Percentiles rank a stretch among this genome's conserved stretches.
Conservation (phyloP, 2,113 vertebrate genomes). For the Psammodynastes pulverulentus region DNA sequence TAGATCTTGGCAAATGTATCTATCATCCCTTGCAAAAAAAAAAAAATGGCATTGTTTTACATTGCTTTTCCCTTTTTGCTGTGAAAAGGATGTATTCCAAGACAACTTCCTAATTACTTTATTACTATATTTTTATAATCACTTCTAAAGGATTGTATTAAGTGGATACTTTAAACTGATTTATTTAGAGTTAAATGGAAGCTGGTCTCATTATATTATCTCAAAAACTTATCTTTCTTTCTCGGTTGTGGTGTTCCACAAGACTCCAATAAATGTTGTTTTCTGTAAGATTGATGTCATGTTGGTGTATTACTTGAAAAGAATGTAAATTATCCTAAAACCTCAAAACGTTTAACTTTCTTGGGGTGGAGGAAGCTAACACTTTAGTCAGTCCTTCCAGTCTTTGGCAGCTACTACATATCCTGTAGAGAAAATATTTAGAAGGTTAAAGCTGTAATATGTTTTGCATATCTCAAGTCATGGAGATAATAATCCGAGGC, state of each 20-base stretch:
- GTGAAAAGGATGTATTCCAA: neutral
- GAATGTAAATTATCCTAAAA: neutral
- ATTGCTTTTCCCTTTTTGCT: neutral
- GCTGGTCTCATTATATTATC: neutral
- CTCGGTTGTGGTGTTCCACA: neutral
- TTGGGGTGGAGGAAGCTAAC: neutral
- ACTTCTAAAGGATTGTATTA: neutral
- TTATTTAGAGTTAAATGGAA: neutral
- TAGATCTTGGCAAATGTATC: conserved; percentile 53
- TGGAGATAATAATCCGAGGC: neutral
- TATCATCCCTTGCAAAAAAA: conserved; percentile 32
- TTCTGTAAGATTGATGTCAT: neutral
- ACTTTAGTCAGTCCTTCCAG: neutral
- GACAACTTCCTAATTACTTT: neutral
- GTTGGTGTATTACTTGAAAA: neutral
- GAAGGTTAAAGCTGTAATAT: neutral
- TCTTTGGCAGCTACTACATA: neutral
- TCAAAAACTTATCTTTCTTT: neutral
- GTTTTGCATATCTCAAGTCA: neutral
- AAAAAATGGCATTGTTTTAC: conserved; percentile 6
- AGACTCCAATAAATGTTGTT: neutral
- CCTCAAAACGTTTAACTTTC: neutral
- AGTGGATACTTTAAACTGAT: neutral
- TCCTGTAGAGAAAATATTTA: neutral
- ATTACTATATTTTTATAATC: neutral